phyloP scores from a whole-genome alignment of 1,140 invertebrate species.

The Trigoniulus corallinus region DNA sequence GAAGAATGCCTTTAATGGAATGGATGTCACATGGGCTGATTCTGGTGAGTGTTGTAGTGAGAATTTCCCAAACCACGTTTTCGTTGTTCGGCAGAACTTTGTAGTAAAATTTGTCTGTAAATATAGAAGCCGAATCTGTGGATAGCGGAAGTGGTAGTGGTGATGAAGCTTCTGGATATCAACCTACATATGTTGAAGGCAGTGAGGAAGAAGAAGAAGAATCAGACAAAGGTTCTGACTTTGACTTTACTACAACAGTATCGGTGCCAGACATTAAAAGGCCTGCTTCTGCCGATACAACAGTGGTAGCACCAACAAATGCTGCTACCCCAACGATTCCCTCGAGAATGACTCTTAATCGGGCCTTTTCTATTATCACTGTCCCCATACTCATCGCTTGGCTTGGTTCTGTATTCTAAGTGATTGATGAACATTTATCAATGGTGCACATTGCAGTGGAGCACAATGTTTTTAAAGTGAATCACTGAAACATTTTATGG shows the following conservation, averaged over 20 bases:
- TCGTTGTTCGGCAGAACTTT: slow-evolving; percentile 13
- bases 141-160: slow-evolving; percentile 39
- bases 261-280: neutral
- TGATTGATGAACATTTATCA: neutral
- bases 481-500: too few species aligned
- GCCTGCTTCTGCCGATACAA: neutral
- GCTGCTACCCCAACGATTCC: neutral
- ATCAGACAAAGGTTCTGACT: slow-evolving; percentile 10
- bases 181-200: slow-evolving; percentile 11
- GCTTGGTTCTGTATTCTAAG: slow-evolving; percentile 54
- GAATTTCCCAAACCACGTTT: neutral
- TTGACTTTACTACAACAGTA: slow-evolving; percentile 8
- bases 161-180: slow-evolving; percentile 29
- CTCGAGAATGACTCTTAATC: slow-evolving; percentile 36
- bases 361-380: slow-evolving; percentile 51
- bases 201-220: slow-evolving; percentile 15
- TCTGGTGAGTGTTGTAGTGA: slow-evolving; percentile 10
- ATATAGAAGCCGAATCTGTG: slow-evolving; percentile 20
- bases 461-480: too few species aligned
- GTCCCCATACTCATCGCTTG: slow-evolving; percentile 62
- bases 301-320: neutral
- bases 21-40: slow-evolving; percentile 71
- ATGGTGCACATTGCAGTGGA: too few species aligned
- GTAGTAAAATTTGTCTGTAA: slow-evolving; percentile 18
- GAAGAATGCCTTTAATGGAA: slow-evolving; percentile 69